Percentiles rank a stretch among this genome's conserved stretches.
These are phyloP conservation scores for Halocaridina rubra DNA, from an alignment of 2,888 invertebrate species.

Conservation along the genomic window DNA sequence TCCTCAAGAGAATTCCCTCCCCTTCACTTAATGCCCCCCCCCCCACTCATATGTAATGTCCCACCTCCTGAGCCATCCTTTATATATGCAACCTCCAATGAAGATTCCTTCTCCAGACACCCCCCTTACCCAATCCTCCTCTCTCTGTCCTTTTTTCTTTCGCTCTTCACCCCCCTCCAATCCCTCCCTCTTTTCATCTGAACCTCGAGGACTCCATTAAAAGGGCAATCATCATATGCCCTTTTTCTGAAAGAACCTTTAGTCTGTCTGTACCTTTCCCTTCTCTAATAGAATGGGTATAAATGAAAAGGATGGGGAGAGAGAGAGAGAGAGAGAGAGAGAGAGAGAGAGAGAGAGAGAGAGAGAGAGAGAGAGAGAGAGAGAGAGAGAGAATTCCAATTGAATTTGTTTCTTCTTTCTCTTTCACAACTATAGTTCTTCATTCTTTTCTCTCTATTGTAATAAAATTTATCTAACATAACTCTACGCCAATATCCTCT, in stretches of 20 bases:
- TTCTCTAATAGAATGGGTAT: neutral
- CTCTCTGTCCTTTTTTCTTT: neutral
- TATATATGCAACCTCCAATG: too few relatives aligned
- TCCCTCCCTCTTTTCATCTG: neutral
- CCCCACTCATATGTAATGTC: too few relatives aligned
- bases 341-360: neutral
- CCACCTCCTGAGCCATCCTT: too few relatives aligned
- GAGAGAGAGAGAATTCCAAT: neutral
- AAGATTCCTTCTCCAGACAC: neutral
- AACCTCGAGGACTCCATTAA: constrained; percentile 2
- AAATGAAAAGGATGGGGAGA: neutral
- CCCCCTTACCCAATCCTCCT: neutral
- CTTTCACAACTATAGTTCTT: neutral
- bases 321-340: neutral
- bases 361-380: neutral
- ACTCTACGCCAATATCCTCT: too few relatives aligned
- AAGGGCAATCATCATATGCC: constrained; percentile 32
- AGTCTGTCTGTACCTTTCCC: neutral
- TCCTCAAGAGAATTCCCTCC: neutral
- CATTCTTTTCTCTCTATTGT: neutral
- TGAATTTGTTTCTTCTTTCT: too few relatives aligned
- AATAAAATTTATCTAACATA: too few relatives aligned
- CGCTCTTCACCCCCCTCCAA: neutral
- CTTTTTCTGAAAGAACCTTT: constrained; percentile 12
- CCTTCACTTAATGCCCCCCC: neutral